These are phyloP conservation scores for Cephus nigrinus DNA, from an alignment of 2,888 invertebrate genomes.

Conservation along the genomic window DNA sequence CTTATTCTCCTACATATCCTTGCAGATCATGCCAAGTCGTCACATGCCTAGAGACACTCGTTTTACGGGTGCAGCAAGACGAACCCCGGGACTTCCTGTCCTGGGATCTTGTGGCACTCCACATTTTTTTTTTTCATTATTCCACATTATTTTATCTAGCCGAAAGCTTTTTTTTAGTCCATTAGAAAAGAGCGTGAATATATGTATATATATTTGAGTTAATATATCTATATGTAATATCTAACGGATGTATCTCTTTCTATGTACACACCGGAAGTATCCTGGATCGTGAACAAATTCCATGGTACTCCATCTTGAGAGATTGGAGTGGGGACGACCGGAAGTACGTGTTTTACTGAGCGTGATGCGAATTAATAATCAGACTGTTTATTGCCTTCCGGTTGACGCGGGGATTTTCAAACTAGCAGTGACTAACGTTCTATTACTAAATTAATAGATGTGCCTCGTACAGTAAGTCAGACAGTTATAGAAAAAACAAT, in stretches of 20 bases:
- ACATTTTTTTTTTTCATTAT: neutral
- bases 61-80: neutral
- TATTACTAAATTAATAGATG: neutral
- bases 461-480: neutral
- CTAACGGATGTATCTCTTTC: neutral
- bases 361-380: conserved; percentile 38
- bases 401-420: neutral
- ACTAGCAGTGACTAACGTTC: neutral
- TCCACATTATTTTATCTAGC: neutral
- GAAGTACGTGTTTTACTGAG: conserved; percentile 38
- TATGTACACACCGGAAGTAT: neutral
- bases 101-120: neutral
- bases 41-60: neutral
- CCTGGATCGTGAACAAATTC: neutral
- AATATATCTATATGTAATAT: neutral
- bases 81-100: neutral
- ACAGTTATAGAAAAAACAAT: neutral
- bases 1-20: neutral
- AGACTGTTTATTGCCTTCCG: neutral
- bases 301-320: neutral
- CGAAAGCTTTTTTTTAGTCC: neutral
- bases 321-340: conserved; percentile 13
- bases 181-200: neutral
- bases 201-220: neutral
- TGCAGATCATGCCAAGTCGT: neutral